Conservation (phyloP, 2,797 vertebrate genomes). For the Myotis vivesi region DNA sequence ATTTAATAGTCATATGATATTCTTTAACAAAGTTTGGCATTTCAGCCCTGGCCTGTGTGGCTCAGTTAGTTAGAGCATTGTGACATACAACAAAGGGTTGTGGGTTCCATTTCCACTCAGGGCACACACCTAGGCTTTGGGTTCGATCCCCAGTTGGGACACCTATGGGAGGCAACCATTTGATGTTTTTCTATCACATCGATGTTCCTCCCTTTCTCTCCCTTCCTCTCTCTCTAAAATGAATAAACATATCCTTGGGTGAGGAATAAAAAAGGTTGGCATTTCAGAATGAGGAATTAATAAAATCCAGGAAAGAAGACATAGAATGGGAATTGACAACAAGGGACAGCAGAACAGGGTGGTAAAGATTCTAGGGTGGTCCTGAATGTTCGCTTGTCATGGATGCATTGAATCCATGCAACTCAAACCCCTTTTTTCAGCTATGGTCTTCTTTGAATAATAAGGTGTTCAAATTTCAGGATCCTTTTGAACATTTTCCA, state of each 20-base stretch:
- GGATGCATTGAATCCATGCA: background rate
- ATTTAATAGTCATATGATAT: background rate
- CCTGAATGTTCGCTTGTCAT: background rate
- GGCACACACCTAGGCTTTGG: background rate
- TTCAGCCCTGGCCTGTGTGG: background rate
- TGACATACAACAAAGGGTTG: background rate
- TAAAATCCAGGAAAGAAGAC: background rate
- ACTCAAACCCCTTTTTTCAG: background rate
- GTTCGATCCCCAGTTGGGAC: background rate
- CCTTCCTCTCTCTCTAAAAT: background rate
- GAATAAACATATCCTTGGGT: background rate
- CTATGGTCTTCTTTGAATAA: background rate
- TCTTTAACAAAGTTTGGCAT: background rate
- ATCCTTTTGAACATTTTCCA: background rate
- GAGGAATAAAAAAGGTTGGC: background rate
- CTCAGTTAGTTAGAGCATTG: background rate
- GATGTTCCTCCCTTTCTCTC: background rate
- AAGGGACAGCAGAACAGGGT: background rate
- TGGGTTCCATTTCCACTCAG: background rate
- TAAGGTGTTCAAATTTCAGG: background rate
- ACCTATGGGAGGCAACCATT: background rate
- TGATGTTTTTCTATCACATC: background rate
- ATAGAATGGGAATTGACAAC: background rate
- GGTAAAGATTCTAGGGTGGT: background rate
- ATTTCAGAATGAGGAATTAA: background rate